Conservation (phyloP, 2,797 vertebrate genomes). For the Falco biarmicus region DNA sequence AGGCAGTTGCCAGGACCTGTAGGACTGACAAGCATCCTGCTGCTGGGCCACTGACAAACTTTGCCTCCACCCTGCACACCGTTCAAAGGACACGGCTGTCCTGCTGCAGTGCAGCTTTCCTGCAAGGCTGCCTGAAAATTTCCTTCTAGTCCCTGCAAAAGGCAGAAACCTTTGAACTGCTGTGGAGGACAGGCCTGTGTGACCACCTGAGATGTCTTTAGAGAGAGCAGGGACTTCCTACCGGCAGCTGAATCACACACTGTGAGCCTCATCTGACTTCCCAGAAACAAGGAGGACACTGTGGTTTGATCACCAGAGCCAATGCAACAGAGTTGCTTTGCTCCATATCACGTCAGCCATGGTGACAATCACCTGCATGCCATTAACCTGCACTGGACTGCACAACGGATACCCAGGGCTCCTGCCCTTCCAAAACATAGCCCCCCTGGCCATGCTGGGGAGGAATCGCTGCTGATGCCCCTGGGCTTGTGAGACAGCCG, state of each 20-base stretch:
- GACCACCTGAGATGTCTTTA: neutral
- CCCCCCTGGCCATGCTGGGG: neutral
- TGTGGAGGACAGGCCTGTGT: neutral
- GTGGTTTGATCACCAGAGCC: neutral
- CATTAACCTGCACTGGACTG: neutral
- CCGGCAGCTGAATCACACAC: neutral
- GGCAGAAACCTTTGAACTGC: neutral
- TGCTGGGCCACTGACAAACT: neutral
- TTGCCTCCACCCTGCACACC: accelerated
- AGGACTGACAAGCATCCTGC: neutral
- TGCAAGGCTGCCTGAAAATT: neutral
- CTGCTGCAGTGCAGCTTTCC: neutral
- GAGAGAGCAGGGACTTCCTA: neutral
- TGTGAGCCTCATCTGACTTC: neutral
- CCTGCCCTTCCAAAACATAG: neutral
- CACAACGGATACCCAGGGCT: accelerated
- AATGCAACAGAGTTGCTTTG: neutral
- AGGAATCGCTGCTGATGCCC: neutral
- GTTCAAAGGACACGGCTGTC: neutral
- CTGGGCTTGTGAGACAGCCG: neutral
- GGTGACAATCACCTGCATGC: neutral
- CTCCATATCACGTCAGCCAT: accelerated
- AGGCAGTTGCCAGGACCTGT: neutral
- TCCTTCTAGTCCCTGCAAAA: neutral
- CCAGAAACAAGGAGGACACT: neutral